Evolutionary conservation across 2,888 invertebrate species (phyloP), one percentile per base, ranked within the genome.

Genomic region (Rhagophthalmus giganteus): DNA sequence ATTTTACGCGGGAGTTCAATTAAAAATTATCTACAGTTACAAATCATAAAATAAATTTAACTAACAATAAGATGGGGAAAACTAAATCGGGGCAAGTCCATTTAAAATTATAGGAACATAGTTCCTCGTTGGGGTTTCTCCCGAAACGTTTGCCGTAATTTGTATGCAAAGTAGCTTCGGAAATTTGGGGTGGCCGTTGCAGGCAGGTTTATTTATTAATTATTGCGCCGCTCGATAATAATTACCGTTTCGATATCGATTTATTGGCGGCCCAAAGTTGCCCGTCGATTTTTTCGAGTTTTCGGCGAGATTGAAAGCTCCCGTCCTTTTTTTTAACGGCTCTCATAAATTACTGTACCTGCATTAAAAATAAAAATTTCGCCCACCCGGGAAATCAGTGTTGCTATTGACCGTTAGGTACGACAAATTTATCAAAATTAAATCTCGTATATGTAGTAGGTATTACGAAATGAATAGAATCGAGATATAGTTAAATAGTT

Each of bases 351-450:
- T 5, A 6, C 24, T 24, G n/a, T 24, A 24, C 27, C 2, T 27
- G 10, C n/a, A 5, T 2, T 27, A 27, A 10, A 7, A 9, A 27
- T 10, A n/a, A n/a, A n/a, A n/a, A n/a, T n/a, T n/a, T n/a, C 2
- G 2, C 2, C 13, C 50, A 15, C 25, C 11, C 8, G 50, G 50
- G 50, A 50, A 50, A 50, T 50, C 37, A 42, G n/a, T n/a, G n/a
- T n/a, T 25, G 16, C 10, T 30, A 7, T 9, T 26, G 11, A 9
- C 4, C 14, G 26, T 31, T 6, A 24, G 28, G 9, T 27, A 32
- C 44, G 31, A 51, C 34, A 37, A 38, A 46, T 37, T 53, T 53
- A 53, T 53, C 47, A 42, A 53, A 53, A 53, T 53, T 47, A 53
- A 46, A 53, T 53, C 47, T 53, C 32, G n/a, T n/a, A n/a, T n/a